phyloP scores from a whole-genome alignment of 1,140 invertebrate genomes.

The Nasonia vitripennis region DNA sequence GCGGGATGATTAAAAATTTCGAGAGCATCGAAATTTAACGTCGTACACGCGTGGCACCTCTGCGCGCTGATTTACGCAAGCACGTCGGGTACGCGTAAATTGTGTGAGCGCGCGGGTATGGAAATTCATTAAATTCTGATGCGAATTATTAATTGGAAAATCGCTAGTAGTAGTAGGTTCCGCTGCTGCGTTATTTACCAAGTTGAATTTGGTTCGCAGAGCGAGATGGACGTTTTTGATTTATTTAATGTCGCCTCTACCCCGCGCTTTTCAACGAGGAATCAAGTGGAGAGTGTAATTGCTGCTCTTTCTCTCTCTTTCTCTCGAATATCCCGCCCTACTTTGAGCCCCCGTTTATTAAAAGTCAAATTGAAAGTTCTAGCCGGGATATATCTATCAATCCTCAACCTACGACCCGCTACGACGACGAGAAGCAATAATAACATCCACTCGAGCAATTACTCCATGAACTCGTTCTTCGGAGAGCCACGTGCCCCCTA shows the following conservation, averaged over 20 bases:
- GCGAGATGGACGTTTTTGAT: background rate
- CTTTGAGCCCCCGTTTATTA: too few species aligned
- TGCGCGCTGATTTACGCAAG: background rate
- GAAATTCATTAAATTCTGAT: constrained; percentile 22
- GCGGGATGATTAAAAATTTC: too few species aligned
- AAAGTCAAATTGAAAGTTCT: too few species aligned
- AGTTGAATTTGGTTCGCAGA: background rate
- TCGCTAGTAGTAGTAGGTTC: background rate
- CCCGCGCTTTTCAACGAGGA: too few species aligned
- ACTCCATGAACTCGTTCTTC: constrained; percentile 6
- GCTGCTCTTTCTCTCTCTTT: too few species aligned
- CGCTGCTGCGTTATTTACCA: background rate
- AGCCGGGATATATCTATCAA: background rate
- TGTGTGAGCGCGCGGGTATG: background rate
- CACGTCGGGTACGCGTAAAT: background rate
- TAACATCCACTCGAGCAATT: background rate
- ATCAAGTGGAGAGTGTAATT: too few species aligned
- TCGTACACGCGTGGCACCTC: too few species aligned
- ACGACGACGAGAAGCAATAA: background rate
- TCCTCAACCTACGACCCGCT: background rate
- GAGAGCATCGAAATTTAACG: too few species aligned
- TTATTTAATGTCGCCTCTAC: too few species aligned
- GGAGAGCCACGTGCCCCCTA: background rate
- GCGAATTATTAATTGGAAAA: constrained; percentile 27
- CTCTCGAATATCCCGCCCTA: too few species aligned